These are phyloP conservation scores for Branchellion lobata DNA, from an alignment of 2,888 invertebrate genomes.

Conservation along the genomic window DNA sequence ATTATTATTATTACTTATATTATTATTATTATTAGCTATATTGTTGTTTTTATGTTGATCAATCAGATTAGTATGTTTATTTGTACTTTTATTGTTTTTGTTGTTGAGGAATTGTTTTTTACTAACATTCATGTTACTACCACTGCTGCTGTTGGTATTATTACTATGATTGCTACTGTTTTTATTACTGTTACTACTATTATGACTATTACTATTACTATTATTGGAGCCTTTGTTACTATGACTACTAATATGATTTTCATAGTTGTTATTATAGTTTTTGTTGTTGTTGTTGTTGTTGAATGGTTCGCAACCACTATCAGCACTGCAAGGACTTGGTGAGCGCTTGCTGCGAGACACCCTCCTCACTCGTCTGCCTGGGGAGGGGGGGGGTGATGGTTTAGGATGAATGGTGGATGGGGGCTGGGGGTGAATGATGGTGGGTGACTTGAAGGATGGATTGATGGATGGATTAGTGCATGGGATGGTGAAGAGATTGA, in stretches of 20 bases:
- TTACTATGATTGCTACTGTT: not conserved
- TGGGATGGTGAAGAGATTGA: too few relatives aligned
- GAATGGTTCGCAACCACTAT: constrained; percentile 61
- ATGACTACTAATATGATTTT: not conserved
- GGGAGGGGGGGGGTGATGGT: too few relatives aligned
- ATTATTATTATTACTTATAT: too few relatives aligned
- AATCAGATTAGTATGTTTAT: too few relatives aligned
- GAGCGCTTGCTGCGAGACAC: constrained; percentile 53
- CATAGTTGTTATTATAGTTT: not conserved
- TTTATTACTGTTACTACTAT: not conserved
- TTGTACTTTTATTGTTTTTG: not conserved
- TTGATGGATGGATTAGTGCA: too few relatives aligned
- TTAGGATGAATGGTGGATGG: too few relatives aligned
- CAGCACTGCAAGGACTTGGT: constrained; percentile 62
- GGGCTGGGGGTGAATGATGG: too few relatives aligned
- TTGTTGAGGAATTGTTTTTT: not conserved
- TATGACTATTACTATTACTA: not conserved
- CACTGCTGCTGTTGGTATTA: too few relatives aligned
- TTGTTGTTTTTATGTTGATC: not conserved
- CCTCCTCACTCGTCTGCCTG: not conserved
- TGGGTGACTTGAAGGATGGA: too few relatives aligned
- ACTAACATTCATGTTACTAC: not conserved
- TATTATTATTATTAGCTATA: not conserved
- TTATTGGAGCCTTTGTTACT: not conserved
- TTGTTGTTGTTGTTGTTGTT: not conserved